These are phyloP conservation scores for Shinisaurus crocodilurus DNA, from an alignment of 2,113 vertebrate genomes.

Conservation along the genomic window DNA sequence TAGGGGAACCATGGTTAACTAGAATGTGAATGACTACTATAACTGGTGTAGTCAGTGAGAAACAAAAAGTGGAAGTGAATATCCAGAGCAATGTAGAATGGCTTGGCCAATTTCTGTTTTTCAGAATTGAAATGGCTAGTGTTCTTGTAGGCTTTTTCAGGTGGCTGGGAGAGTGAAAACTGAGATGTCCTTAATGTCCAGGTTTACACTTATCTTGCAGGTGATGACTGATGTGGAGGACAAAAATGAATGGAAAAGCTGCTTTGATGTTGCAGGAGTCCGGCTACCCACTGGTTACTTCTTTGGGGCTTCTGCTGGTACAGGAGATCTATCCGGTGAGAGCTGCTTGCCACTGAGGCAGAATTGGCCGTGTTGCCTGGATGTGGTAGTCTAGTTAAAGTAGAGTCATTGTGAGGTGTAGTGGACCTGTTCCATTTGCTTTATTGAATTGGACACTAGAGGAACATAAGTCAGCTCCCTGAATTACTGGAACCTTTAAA, in stretches of 20 bases:
- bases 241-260: conserved; percentile 97
- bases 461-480: background rate
- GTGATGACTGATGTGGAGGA: conserved; percentile 96
- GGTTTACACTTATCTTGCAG: conserved; percentile 62
- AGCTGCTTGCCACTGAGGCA: background rate
- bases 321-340: conserved; percentile 96
- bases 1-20: fast-evolving
- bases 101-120: background rate
- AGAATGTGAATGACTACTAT: fast-evolving
- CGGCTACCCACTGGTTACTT: conserved; percentile 96
- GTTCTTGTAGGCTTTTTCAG: background rate
- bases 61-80: background rate
- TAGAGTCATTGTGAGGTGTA: background rate
- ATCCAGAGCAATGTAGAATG: background rate
- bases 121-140: background rate
- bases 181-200: background rate
- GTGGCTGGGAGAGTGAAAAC: background rate
- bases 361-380: background rate
- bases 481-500: background rate
- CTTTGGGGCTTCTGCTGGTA: conserved; percentile 95
- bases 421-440: background rate
- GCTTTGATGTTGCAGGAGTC: conserved; percentile 94
- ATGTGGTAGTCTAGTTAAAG: fast-evolving
- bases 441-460: background rate
- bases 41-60: background rate